These are phyloP conservation scores for Tipula lateralis DNA, from an alignment of 2,888 invertebrate species.

Conservation along the genomic window DNA sequence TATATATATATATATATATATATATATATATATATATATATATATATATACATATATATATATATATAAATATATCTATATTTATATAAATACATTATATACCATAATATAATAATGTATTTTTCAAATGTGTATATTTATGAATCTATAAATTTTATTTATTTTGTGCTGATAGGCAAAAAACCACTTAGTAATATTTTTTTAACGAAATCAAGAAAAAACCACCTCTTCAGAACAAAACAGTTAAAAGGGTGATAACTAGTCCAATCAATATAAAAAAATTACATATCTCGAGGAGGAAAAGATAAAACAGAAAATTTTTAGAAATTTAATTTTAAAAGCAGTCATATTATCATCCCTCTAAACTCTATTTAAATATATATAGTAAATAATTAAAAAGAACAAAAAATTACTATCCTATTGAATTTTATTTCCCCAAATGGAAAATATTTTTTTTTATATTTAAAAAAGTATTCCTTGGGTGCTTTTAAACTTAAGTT, in stretches of 20 bases:
- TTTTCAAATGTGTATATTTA: too few species aligned
- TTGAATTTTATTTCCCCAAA: background rate
- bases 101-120: too few species aligned
- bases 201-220: background rate
- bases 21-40: too few species aligned
- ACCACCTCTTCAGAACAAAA: background rate
- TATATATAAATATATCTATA: too few species aligned
- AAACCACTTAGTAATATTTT: background rate
- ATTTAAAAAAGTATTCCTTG: background rate
- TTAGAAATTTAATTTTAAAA: background rate
- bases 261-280: background rate
- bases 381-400: background rate
- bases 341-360: background rate
- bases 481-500: background rate
- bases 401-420: background rate
- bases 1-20: too few species aligned
- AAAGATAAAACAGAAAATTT: background rate
- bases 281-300: background rate
- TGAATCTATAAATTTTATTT: background rate
- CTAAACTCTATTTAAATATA: background rate
- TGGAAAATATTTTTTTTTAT: background rate
- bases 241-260: background rate
- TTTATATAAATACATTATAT: too few species aligned
- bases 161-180: background rate
- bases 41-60: too few species aligned